Base-by-base conservation (phyloP, 2,888 invertebrate genomes). In the Pyralis farinalis region DNA sequence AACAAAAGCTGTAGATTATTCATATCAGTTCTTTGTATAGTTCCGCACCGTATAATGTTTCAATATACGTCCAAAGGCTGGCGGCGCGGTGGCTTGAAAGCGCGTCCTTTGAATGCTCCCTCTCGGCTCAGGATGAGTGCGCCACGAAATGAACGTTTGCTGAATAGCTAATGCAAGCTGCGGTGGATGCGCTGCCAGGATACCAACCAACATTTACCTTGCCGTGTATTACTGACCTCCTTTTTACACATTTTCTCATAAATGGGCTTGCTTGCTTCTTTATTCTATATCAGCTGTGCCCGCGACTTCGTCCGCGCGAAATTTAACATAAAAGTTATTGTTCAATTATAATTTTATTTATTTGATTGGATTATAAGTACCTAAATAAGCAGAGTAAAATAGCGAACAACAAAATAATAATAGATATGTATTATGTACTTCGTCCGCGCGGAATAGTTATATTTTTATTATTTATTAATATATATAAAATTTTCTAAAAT, bases 101-200 rank as follows among this genome's bases (percentile, higher is more conserved):
- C 25, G 25, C 1, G 54, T 64, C 65, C 64, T 61, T 64, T 75
- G 63, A 73, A 57, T 38, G 43, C 64, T 49, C 42, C 51, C 43
- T 49, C 49, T 46, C 46, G 58, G 58, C 60, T 55, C 51, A 51
- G 48, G 54, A 53, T 67, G 67, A 75, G 72, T 68, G 67, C 57
- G 49, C 55, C 49, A 55, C 43, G 53, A 53, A 61, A 65, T 65
- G 64, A 66, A 53, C 52, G 53, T 41, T 33, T 33, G 55, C 58
- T 73, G 76, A 76, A 79, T 72, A 53, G 62, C 65, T 71, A 68
- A 74, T 72, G 61, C 56, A 37, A 47, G 47, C 49, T 49, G 43
- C 69, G 69, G 72, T 68, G 62, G 63, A 58, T 50, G 46, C 40
- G 46, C 37, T 40, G 29, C 38, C 40, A 39, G 46, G 41, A 48